phyloP scores from a whole-genome alignment of 2,113 vertebrate genomes.

The Labeo rohita region DNA sequence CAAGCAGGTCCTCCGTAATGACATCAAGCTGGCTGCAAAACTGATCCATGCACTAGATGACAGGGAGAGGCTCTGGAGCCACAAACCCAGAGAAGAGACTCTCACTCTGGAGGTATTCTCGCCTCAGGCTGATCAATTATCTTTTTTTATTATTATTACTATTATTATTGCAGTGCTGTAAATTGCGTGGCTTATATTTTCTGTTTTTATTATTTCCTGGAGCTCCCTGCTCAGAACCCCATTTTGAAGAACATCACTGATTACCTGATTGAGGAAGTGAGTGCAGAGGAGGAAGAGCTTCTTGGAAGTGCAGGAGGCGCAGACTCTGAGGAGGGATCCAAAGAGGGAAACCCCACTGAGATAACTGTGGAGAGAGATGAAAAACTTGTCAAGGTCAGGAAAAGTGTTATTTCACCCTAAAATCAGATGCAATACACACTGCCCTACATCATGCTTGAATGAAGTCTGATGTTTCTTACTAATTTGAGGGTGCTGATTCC shows the following conservation, averaged over 20 bases:
- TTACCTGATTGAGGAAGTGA: conserved; percentile 94
- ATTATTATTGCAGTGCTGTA: too few species aligned
- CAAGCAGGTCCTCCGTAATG: conserved; percentile 89
- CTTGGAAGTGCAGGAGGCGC: conserved; percentile 82
- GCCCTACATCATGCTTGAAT: too few species aligned
- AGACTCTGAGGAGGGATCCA: conserved; percentile 80
- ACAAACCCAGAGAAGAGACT: conserved; percentile 69
- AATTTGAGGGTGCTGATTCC: neutral
- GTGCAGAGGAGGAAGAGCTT: conserved; percentile 91
- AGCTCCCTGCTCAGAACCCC: conserved; percentile 88
- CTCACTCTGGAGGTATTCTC: conserved; percentile 66
- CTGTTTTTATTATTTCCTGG: neutral
- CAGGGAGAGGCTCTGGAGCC: conserved; percentile 84
- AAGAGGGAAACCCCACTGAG: conserved; percentile 87
- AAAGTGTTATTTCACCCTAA: neutral
- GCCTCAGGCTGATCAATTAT: neutral
- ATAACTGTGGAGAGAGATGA: conserved; percentile 89
- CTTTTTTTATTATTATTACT: too few species aligned
- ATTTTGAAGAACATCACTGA: conserved; percentile 93
- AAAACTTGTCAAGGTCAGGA: conserved; percentile 87
- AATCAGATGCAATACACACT: neutral
- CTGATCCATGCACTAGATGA: conserved; percentile 89
- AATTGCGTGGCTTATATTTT: too few species aligned
- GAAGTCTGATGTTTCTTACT: too few species aligned
- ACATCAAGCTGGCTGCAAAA: conserved; percentile 90